phyloP scores from a whole-genome alignment of 2,888 invertebrate species.

The Pseudanteris insignis region DNA sequence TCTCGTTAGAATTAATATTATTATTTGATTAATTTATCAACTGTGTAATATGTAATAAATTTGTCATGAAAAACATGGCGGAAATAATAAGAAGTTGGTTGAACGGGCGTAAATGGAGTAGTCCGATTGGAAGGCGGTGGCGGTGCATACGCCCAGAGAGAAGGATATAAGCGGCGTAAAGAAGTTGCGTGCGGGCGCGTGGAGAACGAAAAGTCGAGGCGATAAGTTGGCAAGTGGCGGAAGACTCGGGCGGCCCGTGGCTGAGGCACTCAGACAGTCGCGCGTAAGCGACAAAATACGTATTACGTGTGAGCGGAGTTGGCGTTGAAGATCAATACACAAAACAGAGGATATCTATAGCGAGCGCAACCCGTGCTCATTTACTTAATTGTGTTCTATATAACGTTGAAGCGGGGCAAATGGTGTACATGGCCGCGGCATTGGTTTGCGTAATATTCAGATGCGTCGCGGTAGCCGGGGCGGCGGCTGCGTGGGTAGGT shows the following conservation, averaged over 20 bases:
- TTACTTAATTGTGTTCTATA: slow-evolving; percentile 67
- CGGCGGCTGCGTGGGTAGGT: slow-evolving; percentile 48
- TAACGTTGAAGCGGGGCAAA: slow-evolving; percentile 56
- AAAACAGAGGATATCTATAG: slow-evolving; percentile 66
- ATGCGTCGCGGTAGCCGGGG: slow-evolving; percentile 55
- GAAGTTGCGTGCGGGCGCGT: neutral
- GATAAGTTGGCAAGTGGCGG: slow-evolving; percentile 2
- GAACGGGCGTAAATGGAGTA: too few species aligned
- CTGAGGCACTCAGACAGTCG: slow-evolving; percentile 36
- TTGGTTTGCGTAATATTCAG: slow-evolving; percentile 59
- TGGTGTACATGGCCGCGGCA: slow-evolving; percentile 53
- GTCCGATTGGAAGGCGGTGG: too few species aligned
- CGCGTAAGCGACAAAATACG: slow-evolving; percentile 64
- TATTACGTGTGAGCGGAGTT: slow-evolving; percentile 64
- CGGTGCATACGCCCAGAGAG: too few species aligned
- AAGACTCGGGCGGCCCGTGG: neutral
- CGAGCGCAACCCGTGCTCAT: slow-evolving; percentile 65
- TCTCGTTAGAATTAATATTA: too few species aligned
- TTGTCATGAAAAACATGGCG: too few species aligned
- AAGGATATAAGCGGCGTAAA: too few species aligned
- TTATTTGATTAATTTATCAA: too few species aligned
- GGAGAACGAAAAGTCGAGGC: neutral
- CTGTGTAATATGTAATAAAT: too few species aligned
- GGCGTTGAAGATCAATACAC: slow-evolving; percentile 65
- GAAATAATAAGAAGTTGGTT: too few species aligned